These are phyloP conservation scores for Xenopus laevis DNA, from an alignment of 2,113 vertebrate genomes.

Conservation along the genomic window DNA sequence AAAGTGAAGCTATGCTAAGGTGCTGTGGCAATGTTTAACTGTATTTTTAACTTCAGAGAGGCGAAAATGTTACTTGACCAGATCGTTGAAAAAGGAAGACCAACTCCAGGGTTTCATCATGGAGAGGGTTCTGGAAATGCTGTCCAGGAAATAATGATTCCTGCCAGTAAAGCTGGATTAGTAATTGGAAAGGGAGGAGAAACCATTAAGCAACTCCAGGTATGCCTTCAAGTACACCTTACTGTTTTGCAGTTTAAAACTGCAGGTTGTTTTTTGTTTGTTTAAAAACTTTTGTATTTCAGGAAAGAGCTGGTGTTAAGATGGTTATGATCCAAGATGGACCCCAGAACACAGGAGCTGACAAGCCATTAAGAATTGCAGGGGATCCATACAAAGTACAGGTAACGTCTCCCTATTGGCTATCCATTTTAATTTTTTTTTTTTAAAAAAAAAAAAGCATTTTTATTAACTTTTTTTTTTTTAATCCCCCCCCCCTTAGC, in stretches of 20 bases:
- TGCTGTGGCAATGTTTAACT: background rate
- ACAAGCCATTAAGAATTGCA: conserved; percentile 96
- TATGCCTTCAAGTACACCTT: conserved; percentile 44
- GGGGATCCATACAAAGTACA: conserved; percentile 98
- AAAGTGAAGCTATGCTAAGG: background rate
- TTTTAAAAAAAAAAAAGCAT: too few relatives aligned
- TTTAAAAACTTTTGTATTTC: background rate
- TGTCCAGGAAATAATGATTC: conserved; percentile 96
- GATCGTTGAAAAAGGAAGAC: conserved; percentile 95
- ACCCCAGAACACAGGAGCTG: conserved; percentile 94
- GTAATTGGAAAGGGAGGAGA: conserved; percentile 97
- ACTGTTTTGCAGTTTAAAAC: too few relatives aligned
- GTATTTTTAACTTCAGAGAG: conserved; percentile 59
- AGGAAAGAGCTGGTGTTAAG: conserved; percentile 96
- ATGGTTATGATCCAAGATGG: conserved; percentile 99
- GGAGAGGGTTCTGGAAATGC: conserved; percentile 90
- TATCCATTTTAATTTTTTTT: background rate
- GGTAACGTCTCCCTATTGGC: conserved; percentile 58
- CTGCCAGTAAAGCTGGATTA: conserved; percentile 92
- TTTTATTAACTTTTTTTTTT: background rate
- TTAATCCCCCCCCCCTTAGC: conserved; percentile 59
- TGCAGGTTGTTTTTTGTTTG: conserved; percentile 21
- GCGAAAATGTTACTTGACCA: conserved; percentile 91
- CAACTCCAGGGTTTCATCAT: conserved; percentile 92
- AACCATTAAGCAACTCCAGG: conserved; percentile 96